Conservation (phyloP, 2,797 vertebrate genomes). For the Carapus acus region DNA sequence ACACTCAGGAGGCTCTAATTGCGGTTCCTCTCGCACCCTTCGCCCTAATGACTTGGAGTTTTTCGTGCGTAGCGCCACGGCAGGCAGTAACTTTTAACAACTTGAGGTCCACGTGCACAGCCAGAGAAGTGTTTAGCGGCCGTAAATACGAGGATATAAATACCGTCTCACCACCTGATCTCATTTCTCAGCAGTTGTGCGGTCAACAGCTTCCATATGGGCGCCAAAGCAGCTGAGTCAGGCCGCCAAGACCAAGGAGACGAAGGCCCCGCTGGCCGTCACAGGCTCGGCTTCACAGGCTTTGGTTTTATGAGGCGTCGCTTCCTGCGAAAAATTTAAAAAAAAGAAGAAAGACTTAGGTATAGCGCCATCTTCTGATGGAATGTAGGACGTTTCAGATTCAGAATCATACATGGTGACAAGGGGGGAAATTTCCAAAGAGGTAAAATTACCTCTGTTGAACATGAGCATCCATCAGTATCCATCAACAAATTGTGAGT, state of each 20-base stretch:
- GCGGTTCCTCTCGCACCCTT: conserved; percentile 49
- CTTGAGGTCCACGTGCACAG: conserved; percentile 53
- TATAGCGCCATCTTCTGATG: conserved; percentile 40
- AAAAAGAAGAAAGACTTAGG: background rate
- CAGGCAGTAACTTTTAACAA: conserved; percentile 62
- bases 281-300: conserved; percentile 13
- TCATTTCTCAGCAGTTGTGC: conserved; percentile 63
- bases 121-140: conserved; percentile 58
- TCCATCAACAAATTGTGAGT: too few species aligned
- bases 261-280: conserved; percentile 45
- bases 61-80: conserved; percentile 43
- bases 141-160: conserved; percentile 62
- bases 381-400: conserved; percentile 4
- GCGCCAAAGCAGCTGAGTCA: conserved; percentile 64
- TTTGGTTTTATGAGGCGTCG: conserved; percentile 16
- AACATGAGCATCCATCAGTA: too few species aligned
- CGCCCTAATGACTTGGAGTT: conserved; percentile 62
- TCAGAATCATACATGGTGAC: too few species aligned
- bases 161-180: conserved; percentile 55
- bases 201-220: conserved; percentile 68
- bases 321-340: background rate
- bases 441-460: too few species aligned
- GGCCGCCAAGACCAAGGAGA: conserved; percentile 52
- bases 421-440: too few species aligned
- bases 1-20: conserved; percentile 40